Conservation (phyloP, 2,113 vertebrate genomes). For the Gasterosteus aculeatus region DNA sequence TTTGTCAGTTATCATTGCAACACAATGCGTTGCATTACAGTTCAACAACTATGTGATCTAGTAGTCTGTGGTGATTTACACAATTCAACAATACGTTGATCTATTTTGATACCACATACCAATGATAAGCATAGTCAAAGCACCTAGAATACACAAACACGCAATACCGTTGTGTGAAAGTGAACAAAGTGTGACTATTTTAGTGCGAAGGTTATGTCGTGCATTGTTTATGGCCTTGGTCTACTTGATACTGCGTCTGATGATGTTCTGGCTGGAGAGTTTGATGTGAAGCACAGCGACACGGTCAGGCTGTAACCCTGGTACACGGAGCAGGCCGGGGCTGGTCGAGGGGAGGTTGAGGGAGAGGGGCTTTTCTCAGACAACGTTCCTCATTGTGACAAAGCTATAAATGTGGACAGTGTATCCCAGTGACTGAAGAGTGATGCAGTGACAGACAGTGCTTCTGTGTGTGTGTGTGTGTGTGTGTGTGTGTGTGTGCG, state of each 20-base stretch:
- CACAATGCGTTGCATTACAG: background rate
- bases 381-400: constrained; percentile 80
- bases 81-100: background rate
- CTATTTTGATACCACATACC: background rate
- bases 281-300: constrained; percentile 50
- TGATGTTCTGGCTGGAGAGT: constrained; percentile 30
- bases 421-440: constrained; percentile 67
- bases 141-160: background rate
- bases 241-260: background rate
- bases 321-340: constrained; percentile 42
- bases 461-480: constrained; percentile 60
- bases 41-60: background rate
- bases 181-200: background rate
- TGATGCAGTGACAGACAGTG: constrained; percentile 74
- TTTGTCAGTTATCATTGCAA: background rate
- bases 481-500: constrained; percentile 43
- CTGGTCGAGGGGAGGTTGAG: constrained; percentile 44
- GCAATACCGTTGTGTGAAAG: background rate
- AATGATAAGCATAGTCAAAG: background rate
- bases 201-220: background rate
- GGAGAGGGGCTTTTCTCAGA: constrained; percentile 57
- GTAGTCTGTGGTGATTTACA: background rate
- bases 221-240: constrained; percentile 24
- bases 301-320: constrained; percentile 28
- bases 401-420: constrained; percentile 81